Evolutionary conservation across 2,113 vertebrate species (phyloP), one percentile per base, ranked within the genome.

Genomic region (Oncorhynchus masou): DNA sequence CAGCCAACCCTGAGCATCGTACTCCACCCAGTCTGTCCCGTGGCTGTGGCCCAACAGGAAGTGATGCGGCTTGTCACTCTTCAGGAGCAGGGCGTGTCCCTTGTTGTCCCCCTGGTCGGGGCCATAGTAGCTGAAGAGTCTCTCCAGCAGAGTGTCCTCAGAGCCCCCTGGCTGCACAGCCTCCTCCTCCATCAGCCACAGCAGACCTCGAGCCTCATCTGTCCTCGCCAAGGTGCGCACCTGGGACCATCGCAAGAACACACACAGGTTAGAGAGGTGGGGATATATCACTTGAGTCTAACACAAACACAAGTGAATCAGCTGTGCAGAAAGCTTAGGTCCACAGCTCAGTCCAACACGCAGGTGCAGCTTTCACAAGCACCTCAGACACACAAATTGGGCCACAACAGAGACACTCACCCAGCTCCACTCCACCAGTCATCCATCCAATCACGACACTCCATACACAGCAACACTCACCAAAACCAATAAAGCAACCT

Each of bases 121-220:
- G 31, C 97, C 96, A 0, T 97, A 99, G 91, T 98, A 98, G 81
- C 93, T 94, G 78, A 99, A 99, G 19, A 99, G 96, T 31, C 96
- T 90, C 16, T 99, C 95, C 73, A 99, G 90, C 76, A 99, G 91
- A 3, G 94, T 92, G 22, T 98, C 95, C 81, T 99, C 98, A 0
- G 92, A 97, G 69, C 97, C 96, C 0, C 95, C 96, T 0, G 96
- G 96, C 81, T 96, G 95, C 73, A 97, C 83, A 0, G 95, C 96
- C 86, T 98, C 97, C 87, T 99, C 98, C 80, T 99, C 98, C 92
- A 99, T 92, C 29, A 99, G 92, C 98, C 98, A 99, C 62, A 99
- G 90, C 62, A 99, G 93, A 3, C 98, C 98, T 20, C 97, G 94
- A 0, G 97, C 96, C 90, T 99, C 97, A 0, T 99, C 96, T 0